These are phyloP conservation scores for Axea sp. DNA, from an alignment of 2,888 invertebrate species.

Conservation along the genomic window DNA sequence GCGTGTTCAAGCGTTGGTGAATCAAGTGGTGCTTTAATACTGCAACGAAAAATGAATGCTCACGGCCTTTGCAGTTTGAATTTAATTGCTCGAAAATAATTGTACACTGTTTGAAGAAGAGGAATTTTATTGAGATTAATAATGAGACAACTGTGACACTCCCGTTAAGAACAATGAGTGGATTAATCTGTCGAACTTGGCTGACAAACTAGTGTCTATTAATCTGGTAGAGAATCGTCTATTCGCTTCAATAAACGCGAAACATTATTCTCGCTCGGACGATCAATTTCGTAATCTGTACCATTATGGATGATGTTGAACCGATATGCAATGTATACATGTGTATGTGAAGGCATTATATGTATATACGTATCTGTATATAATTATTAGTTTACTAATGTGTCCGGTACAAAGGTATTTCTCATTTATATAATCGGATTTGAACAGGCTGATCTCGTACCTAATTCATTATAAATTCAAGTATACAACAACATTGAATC, in stretches of 20 bases:
- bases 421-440: conserved; percentile 65
- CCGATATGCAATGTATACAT: conserved; percentile 51
- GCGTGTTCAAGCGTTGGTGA: conserved; percentile 26
- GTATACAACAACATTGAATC: conserved; percentile 55
- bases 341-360: conserved; percentile 20
- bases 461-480: conserved; percentile 65
- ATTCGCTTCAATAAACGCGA: conserved; percentile 55
- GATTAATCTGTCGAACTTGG: conserved; percentile 50
- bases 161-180: conserved; percentile 37
- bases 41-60: conserved; percentile 5
- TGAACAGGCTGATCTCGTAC: conserved; percentile 62
- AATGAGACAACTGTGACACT: conserved; percentile 13
- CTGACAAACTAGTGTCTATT: conserved; percentile 54
- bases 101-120: conserved; percentile 23
- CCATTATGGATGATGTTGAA: conserved; percentile 59
- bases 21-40: conserved; percentile 19
- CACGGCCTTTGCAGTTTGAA: conserved; percentile 6
- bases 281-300: conserved; percentile 58
- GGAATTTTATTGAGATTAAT: conserved; percentile 26
- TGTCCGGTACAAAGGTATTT: conserved; percentile 58
- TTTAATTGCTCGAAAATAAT: conserved; percentile 47
- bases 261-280: conserved; percentile 62
- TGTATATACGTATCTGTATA: conserved; percentile 40
- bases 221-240: conserved; percentile 52
- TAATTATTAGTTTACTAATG: conserved; percentile 59